Evolutionary conservation across 1,140 invertebrate species (phyloP), one percentile per base, ranked within the genome.

Genomic region (Mactra quadrangularis): DNA sequence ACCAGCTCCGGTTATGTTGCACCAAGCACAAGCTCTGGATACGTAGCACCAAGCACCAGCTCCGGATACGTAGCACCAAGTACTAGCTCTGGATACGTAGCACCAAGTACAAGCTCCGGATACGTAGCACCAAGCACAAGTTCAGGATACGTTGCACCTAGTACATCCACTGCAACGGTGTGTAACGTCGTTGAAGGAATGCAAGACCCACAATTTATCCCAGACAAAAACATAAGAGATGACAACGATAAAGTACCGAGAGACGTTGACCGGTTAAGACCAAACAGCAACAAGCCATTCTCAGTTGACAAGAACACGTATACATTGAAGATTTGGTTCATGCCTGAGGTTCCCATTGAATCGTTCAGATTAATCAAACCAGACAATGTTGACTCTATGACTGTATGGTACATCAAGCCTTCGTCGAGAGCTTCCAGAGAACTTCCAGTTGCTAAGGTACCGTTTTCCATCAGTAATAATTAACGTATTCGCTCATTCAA

Each of bases 161-260:
- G 38, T 41, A 7, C 38, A 41, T 41, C 64, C 15, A 19, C 64
- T 19, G 41, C 57, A 27, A 76, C 74, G 3, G 19, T 33, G 6
- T 76, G 72, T 33, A 47, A 57, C 22, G 41, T 76, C 3, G 41
- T 13, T 1, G 72, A 62, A 33, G 72, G 72, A 22, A 76, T 76
- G 72, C 38, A 76, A 38, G 38, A 62, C 11, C 72, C 72, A 9
- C 27, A 60, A 50, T 60, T 9, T 50, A 76, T 76, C 19, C 72
- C 72, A 47, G 27, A 62, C 19, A 52, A 25, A 33, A 52, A 76
- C 19, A 76, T 76, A 62, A 45, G 55, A 17, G 45, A 45, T 25
- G 25, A 62, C 4, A 27, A 76, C 57, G 35, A 62, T n/a, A 25
- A 52, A 4, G 29, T 50, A 60, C 35, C 38, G 7, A 9, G 62